Base-by-base conservation (phyloP, 2,797 vertebrate species). In the Gadopsis marmoratus region DNA sequence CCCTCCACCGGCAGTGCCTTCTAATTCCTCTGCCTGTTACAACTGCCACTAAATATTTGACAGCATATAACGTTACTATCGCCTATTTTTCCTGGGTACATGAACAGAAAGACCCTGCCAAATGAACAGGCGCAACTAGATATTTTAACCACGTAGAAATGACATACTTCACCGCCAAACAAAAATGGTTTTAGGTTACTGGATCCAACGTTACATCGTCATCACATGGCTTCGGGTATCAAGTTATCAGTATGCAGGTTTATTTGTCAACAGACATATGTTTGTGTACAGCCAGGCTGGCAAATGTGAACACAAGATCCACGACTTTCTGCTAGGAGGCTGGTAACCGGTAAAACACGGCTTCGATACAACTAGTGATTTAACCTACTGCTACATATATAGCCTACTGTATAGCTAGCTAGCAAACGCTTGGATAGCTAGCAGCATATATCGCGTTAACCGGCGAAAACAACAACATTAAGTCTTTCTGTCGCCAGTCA, bases 401-500 rank as follows among this genome's bases (percentile, higher is more conserved):
- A 78, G 78, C 69, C 39, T 53, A n/a, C 45, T 56, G 35, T 69
- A 62, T 61, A 19, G 82, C 77, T 51, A 75, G 65, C 55, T 80
- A 58, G 63, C 72, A 59, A n/a, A 35, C 6, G 21, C 35, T 43
- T 39, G 39, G 13, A 3, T 19, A 59, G 77, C 81, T 83, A 87
- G 35, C 79, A 65, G 10, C 71, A 37, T 39, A 41, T 59, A 76
- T 70, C 12, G 50, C 19, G 48, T 68, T 65, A 61, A 83, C 68
- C 76, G 71, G 61, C 29, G 7, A 76, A 78, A 86, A 78, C 82
- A 83, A 76, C 83, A 80, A 68, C 74, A 76, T 0, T 56, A 64
- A 1, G 47, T 59, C 19, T 4, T 5, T 31, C 2, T 12, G 12
- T 55, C 50, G 17, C 13, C 5, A 16, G 2, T 11, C 21, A 21